phyloP scores from a whole-genome alignment of 1,140 invertebrate genomes.

The Camponotus vicinus region DNA sequence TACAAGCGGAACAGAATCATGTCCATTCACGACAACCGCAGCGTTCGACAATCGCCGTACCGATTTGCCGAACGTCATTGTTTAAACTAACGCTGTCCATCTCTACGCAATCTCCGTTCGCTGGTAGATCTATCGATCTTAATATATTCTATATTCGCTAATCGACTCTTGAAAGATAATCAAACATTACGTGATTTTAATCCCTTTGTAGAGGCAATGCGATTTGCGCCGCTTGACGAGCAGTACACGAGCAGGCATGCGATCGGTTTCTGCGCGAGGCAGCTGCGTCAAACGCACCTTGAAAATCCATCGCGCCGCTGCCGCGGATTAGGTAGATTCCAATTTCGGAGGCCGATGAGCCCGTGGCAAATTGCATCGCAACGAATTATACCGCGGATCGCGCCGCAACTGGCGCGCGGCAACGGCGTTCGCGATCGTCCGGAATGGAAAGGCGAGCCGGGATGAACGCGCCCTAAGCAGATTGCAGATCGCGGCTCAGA shows the following conservation, averaged over 20 bases:
- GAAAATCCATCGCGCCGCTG: constrained; percentile 43
- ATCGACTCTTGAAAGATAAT: constrained; percentile 61
- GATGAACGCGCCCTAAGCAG: constrained; percentile 48
- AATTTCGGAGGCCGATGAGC: constrained; percentile 54
- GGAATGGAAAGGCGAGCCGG: not conserved
- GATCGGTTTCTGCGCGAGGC: constrained; percentile 36
- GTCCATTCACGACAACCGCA: constrained; percentile 48
- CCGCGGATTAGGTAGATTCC: constrained; percentile 47
- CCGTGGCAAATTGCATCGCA: constrained; percentile 56
- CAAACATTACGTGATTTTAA: constrained; percentile 81
- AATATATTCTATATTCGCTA: constrained; percentile 1
- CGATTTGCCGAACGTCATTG: constrained; percentile 21
- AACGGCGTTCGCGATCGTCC: constrained; percentile 8
- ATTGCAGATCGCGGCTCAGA: constrained; percentile 33
- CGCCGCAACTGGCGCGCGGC: constrained; percentile 21
- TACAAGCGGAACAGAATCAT: constrained; percentile 46
- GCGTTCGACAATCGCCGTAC: constrained; percentile 23
- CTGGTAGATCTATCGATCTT: constrained; percentile 44
- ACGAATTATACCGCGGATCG: constrained; percentile 58
- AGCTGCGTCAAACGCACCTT: constrained; percentile 57
- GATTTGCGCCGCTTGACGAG: constrained; percentile 25
- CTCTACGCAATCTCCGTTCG: not conserved
- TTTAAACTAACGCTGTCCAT: constrained; percentile 46
- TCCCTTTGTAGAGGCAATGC: constrained; percentile 75
- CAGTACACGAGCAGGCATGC: not conserved